Evolutionary conservation across 2,888 invertebrate species (phyloP).

Genomic region (Aelia acuminata): DNA sequence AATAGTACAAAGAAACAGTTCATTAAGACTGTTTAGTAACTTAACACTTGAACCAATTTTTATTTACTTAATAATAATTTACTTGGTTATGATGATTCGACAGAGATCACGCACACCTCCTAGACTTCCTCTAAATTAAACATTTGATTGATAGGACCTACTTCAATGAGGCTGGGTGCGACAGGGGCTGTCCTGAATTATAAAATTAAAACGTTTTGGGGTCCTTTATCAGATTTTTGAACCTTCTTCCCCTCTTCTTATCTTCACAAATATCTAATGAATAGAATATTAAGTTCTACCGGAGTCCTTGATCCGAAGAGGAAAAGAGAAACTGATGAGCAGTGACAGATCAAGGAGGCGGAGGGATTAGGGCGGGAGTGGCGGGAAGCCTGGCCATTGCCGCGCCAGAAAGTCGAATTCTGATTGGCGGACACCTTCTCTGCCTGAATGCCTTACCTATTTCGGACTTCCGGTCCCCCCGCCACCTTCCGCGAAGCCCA

Average conservation of each 20-base stretch:
- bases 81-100: no score
- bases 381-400: conserved; percentile 20
- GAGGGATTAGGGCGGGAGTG: conserved; percentile 8
- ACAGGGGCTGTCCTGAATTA: no score
- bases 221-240: not conserved
- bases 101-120: no score
- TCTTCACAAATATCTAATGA: not conserved
- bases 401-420: conserved; percentile 21
- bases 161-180: no score
- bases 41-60: no score
- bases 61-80: no score
- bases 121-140: no score
- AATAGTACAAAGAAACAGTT: no score
- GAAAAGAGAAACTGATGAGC: not conserved
- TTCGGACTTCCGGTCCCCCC: conserved; percentile 49
- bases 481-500: conserved; percentile 34
- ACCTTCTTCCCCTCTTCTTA: not conserved
- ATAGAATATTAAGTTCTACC: not conserved
- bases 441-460: conserved; percentile 42
- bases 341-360: conserved; percentile 14
- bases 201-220: no score
- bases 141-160: no score
- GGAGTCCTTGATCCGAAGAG: not conserved
- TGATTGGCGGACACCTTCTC: conserved; percentile 28
- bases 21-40: no score